These are phyloP conservation scores for Chrysolina oricalcia DNA, from an alignment of 2,888 invertebrate genomes.

Conservation along the genomic window DNA sequence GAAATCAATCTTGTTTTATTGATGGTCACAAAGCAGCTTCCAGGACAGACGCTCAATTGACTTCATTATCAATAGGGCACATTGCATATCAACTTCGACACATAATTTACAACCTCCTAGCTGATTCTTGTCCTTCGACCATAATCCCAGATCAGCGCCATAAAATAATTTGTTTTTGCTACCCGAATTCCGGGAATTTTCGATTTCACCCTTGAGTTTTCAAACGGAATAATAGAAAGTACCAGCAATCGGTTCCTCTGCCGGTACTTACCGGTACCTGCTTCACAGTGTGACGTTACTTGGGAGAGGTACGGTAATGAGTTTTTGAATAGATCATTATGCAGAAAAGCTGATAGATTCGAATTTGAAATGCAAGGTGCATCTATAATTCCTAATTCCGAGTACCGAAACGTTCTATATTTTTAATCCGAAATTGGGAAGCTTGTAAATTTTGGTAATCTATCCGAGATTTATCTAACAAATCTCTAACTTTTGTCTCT, in stretches of 20 bases:
- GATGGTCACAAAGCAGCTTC: neutral
- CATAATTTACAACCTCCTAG: neutral
- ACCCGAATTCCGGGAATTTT: slow-evolving; percentile 52
- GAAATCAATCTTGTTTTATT: slow-evolving; percentile 1
- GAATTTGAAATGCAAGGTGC: neutral
- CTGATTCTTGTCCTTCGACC: neutral
- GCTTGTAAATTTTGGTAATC: too few species aligned
- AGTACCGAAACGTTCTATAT: too few species aligned
- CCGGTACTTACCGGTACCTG: slow-evolving; percentile 33
- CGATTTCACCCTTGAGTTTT: slow-evolving; percentile 55
- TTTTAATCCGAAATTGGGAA: too few species aligned
- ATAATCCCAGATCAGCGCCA: slow-evolving; percentile 25
- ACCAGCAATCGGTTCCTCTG: neutral
- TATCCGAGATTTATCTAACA: neutral
- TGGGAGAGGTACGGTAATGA: slow-evolving; percentile 22
- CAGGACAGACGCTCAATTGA: neutral
- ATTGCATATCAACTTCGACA: slow-evolving; percentile 15
- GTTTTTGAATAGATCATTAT: neutral
- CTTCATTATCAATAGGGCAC: neutral
- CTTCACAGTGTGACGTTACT: slow-evolving; percentile 29
- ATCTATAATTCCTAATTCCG: too few species aligned
- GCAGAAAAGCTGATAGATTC: slow-evolving; percentile 14
- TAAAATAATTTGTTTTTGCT: slow-evolving; percentile 29
- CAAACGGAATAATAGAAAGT: slow-evolving; percentile 36
- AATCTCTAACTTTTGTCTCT: neutral